A percentile compares a stretch with the other conserved stretches of the same genome.
These are phyloP conservation scores for Rhingia rostrata DNA, from an alignment of 2,888 invertebrate genomes.

Conservation along the genomic window DNA sequence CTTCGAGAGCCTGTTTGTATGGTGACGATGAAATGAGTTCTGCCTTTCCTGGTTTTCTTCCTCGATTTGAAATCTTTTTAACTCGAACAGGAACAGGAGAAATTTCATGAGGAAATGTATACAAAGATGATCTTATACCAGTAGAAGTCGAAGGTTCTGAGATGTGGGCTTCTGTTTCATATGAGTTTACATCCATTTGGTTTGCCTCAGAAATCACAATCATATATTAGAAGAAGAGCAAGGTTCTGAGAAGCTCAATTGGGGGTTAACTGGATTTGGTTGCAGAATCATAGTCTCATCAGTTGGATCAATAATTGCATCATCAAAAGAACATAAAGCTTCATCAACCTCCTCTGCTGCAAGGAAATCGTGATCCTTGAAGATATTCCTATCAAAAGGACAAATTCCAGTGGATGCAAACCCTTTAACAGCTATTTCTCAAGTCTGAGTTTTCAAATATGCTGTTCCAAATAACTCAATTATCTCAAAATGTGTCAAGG, in stretches of 20 bases:
- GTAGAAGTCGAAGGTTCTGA: constrained; percentile 27
- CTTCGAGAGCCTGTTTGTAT: constrained; percentile 19
- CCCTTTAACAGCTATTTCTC: constrained; percentile 12
- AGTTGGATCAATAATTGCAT: too few relatives aligned
- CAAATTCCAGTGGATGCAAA: constrained; percentile 15
- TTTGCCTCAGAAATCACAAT: background rate
- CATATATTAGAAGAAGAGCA: constrained; percentile 9
- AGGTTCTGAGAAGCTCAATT: too few relatives aligned
- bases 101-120: constrained; percentile 19
- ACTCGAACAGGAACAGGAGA: constrained; percentile 26
- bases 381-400: constrained; percentile 28
- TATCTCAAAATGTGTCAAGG: background rate
- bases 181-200: constrained; percentile 4
- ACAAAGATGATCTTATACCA: constrained; percentile 27
- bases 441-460: constrained; percentile 20
- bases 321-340: too few relatives aligned
- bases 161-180: too few relatives aligned
- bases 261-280: too few relatives aligned
- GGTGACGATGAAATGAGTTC: constrained; percentile 28
- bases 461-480: too few relatives aligned
- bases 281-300: too few relatives aligned
- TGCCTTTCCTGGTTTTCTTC: constrained; percentile 37
- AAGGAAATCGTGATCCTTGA: constrained; percentile 29
- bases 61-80: constrained; percentile 15
- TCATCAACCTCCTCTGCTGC: constrained; percentile 12